These are phyloP conservation scores for Salticus scenicus DNA, from an alignment of 2,888 invertebrate genomes.

Conservation along the genomic window DNA sequence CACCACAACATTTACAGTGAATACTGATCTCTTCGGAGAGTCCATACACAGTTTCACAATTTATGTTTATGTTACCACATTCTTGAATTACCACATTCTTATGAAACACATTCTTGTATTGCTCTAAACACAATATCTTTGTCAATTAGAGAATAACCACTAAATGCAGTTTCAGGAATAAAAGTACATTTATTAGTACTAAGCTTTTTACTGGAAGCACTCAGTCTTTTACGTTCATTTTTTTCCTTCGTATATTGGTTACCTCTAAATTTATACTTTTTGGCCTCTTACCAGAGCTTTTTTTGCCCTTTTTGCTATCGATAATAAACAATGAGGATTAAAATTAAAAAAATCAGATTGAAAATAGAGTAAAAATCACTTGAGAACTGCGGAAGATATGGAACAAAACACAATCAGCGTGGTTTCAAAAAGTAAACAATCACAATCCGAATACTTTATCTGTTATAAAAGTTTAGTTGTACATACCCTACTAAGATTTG, in stretches of 20 bases:
- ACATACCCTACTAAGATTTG: neutral
- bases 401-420: neutral
- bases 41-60: neutral
- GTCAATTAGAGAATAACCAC: neutral
- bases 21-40: neutral
- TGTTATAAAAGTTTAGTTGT: constrained; percentile 19
- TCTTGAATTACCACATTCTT: too few relatives aligned
- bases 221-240: neutral
- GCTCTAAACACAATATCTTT: constrained; percentile 12
- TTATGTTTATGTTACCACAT: neutral
- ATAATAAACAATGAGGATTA: neutral
- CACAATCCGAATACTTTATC: neutral
- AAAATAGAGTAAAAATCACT: neutral
- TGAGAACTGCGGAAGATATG: neutral
- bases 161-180: neutral
- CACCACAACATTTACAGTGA: neutral
- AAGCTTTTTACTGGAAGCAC: neutral
- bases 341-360: neutral
- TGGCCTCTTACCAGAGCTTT: neutral
- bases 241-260: neutral
- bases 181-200: too few relatives aligned
- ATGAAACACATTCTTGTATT: neutral
- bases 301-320: neutral
- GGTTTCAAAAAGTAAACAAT: neutral
- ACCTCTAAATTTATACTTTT: neutral